Evolutionary conservation across 2,113 vertebrate species (phyloP).

Genomic region (Ondatra zibethicus): DNA sequence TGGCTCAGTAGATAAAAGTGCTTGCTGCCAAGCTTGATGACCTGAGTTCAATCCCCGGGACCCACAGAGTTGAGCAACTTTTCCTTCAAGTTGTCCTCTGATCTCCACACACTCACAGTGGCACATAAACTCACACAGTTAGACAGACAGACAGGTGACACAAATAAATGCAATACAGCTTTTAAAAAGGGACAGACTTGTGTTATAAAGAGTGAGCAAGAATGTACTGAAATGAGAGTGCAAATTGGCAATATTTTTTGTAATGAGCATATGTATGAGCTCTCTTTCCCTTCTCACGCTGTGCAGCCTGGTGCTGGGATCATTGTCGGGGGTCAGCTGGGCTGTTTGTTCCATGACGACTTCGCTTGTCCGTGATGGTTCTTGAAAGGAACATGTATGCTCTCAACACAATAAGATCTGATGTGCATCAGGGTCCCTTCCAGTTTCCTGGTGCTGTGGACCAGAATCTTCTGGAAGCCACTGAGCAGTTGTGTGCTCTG

Average conservation of each 20-base stretch:
- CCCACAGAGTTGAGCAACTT: neutral
- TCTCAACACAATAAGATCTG: conserved; percentile 79
- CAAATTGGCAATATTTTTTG: neutral
- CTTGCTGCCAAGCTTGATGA: neutral
- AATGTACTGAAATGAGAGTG: neutral
- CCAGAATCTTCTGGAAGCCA: conserved; percentile 97
- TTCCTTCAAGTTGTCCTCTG: neutral
- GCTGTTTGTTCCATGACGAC: neutral
- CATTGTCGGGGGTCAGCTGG: neutral
- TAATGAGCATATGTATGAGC: neutral
- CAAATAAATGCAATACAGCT: neutral
- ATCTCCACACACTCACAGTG: neutral
- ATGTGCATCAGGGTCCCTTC: conserved; percentile 98
- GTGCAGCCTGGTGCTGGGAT: neutral
- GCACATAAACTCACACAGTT: neutral
- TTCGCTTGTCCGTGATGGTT: neutral
- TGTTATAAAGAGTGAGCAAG: neutral
- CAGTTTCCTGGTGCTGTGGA: conserved; percentile 96
- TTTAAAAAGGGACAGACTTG: neutral
- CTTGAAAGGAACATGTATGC: neutral
- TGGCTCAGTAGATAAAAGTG: neutral
- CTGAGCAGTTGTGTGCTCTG: conserved; percentile 96
- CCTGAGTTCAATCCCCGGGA: neutral
- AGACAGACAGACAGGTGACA: neutral
- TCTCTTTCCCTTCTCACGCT: neutral